Conservation (phyloP, 1,140 invertebrate genomes). For the Drosophila lacertosa region DNA sequence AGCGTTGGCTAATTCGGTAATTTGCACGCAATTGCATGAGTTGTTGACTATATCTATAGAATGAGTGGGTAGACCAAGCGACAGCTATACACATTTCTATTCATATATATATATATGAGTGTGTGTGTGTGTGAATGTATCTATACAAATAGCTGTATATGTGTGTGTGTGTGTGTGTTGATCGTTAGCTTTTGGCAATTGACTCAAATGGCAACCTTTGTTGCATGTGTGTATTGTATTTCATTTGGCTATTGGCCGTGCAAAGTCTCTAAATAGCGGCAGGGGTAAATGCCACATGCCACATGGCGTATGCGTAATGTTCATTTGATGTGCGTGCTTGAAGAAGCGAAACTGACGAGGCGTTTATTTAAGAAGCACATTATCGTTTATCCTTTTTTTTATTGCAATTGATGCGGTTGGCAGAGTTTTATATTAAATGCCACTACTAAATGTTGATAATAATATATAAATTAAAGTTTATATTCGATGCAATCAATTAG, state of each 20-base stretch:
- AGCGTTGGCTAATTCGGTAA: conserved; percentile 76
- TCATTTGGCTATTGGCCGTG: conserved; percentile 12
- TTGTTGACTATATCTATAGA: conserved; percentile 79
- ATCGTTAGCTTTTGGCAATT: conserved; percentile 78
- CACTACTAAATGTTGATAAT: no score
- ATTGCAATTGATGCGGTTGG: conserved; percentile 1
- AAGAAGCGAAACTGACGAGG: conserved; percentile 54
- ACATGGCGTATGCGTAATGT: conserved; percentile 76
- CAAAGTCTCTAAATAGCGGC: neutral
- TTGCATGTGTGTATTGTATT: conserved; percentile 58
- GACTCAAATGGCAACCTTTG: conserved; percentile 78
- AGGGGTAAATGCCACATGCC: conserved; percentile 39
- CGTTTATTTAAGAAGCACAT: conserved; percentile 50
- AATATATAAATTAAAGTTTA: no score
- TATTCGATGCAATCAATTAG: no score
- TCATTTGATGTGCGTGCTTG: conserved; percentile 76
- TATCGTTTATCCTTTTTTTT: conserved; percentile 4
- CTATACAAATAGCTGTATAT: conserved; percentile 12
- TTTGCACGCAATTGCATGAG: conserved; percentile 81
- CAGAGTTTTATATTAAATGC: neutral
- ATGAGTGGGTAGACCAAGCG: conserved; percentile 52
- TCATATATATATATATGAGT: conserved; percentile 9
- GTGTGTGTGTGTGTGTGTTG: conserved; percentile 35
- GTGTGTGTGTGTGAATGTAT: conserved; percentile 11
- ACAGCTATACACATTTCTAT: conserved; percentile 13